These are phyloP conservation scores for Harpagifer antarcticus DNA, from an alignment of 2,797 vertebrate genomes.

Conservation along the genomic window DNA sequence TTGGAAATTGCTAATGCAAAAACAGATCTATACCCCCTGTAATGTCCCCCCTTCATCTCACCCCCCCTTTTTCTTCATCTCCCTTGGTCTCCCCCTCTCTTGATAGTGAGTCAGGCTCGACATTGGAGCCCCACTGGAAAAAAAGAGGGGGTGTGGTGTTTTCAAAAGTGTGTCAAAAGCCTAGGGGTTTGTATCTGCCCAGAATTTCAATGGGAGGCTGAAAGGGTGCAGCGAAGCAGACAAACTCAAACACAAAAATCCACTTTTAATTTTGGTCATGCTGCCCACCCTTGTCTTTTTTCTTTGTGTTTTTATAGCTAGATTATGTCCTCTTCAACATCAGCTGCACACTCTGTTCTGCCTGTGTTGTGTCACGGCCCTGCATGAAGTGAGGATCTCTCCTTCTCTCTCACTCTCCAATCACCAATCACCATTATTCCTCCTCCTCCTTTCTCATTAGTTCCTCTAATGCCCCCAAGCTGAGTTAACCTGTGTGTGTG, in stretches of 20 bases:
- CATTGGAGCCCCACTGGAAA: constrained; percentile 88
- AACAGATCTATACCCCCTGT: constrained; percentile 39
- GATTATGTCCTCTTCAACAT: constrained; percentile 90
- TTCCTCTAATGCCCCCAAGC: constrained; percentile 59
- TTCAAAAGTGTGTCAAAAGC: constrained; percentile 94
- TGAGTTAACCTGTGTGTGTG: constrained; percentile 57
- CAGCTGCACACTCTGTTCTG: constrained; percentile 57
- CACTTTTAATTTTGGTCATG: constrained; percentile 92
- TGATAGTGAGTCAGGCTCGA: constrained; percentile 85
- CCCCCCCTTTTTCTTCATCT: not conserved
- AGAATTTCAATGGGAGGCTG: constrained; percentile 91
- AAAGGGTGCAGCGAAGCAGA: constrained; percentile 89
- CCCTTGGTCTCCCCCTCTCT: constrained; percentile 34
- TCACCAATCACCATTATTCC: constrained; percentile 45
- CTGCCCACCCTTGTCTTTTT: constrained; percentile 71
- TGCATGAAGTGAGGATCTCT: constrained; percentile 68
- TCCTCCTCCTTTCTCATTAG: constrained; percentile 65
- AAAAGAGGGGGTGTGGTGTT: constrained; percentile 88
- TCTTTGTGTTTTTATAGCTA: constrained; percentile 76
- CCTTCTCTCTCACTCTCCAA: constrained; percentile 39
- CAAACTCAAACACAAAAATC: constrained; percentile 88
- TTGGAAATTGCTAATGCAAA: constrained; percentile 41
- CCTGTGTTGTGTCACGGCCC: constrained; percentile 76
- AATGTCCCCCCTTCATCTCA: constrained; percentile 18
- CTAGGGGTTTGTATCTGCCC: constrained; percentile 91